A percentile compares a stretch with the other conserved stretches of the same genome.
phyloP scores from a whole-genome alignment of 1,140 invertebrate genomes.

The Phenacoccus solenopsis region DNA sequence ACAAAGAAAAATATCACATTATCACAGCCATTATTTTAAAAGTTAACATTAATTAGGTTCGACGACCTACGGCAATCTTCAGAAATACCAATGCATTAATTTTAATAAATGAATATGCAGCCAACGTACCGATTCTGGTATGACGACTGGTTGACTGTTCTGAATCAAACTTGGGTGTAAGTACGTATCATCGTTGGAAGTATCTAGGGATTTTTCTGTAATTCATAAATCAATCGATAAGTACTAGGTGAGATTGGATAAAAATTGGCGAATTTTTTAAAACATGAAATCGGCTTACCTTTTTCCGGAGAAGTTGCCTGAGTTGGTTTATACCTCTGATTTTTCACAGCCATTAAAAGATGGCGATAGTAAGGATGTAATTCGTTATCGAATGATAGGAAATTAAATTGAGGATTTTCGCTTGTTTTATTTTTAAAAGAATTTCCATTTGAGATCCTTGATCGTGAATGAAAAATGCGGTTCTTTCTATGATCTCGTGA shows the following conservation, averaged over 20 bases:
- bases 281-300: conserved; percentile 22
- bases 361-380: conserved; percentile 86
- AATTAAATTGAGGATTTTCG: conserved; percentile 88
- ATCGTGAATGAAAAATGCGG: conserved; percentile 80
- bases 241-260: too few relatives aligned
- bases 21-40: background rate
- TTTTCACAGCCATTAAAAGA: conserved; percentile 65
- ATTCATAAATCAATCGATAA: background rate
- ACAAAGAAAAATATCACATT: background rate
- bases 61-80: background rate
- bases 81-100: background rate
- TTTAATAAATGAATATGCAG: conserved; percentile 7
- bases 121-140: conserved; percentile 44
- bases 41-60: background rate
- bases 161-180: conserved; percentile 62
- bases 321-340: conserved; percentile 48
- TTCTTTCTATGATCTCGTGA: conserved; percentile 92
- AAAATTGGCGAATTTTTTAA: conserved; percentile 1
- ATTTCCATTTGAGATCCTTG: conserved; percentile 98
- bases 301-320: conserved; percentile 24
- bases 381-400: conserved; percentile 71
- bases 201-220: conserved; percentile 30
- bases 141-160: conserved; percentile 31
- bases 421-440: conserved; percentile 91
- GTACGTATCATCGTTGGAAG: conserved; percentile 45